phyloP scores from a whole-genome alignment of 2,888 invertebrate species.

The Andrena marginata region DNA sequence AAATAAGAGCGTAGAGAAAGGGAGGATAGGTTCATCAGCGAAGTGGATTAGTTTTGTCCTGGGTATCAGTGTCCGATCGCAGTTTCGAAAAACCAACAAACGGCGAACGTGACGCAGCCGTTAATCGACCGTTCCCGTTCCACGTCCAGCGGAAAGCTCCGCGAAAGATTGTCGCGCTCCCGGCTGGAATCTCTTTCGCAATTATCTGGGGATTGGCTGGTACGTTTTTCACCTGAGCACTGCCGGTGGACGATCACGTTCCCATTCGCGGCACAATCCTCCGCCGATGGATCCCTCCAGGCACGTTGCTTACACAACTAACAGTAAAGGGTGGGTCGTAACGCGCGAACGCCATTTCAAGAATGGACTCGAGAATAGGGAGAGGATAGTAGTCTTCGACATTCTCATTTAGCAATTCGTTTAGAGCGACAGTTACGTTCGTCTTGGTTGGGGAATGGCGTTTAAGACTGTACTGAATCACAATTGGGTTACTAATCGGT shows the following conservation, averaged over 20 bases:
- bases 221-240: constrained; percentile 35
- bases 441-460: too few species aligned
- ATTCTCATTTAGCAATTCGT: not conserved
- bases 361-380: not conserved
- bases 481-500: not conserved
- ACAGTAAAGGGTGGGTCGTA: not conserved
- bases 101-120: constrained; percentile 18
- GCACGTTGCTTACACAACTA: constrained; percentile 8
- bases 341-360: not conserved
- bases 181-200: constrained; percentile 28
- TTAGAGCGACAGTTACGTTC: too few species aligned
- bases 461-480: too few species aligned
- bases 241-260: constrained; percentile 17
- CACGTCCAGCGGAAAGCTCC: not conserved
- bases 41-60: constrained; percentile 3
- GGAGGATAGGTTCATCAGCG: not conserved
- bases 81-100: constrained; percentile 28
- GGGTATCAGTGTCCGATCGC: constrained; percentile 5
- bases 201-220: constrained; percentile 38
- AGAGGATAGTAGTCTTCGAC: not conserved
- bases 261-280: not conserved
- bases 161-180: constrained; percentile 16
- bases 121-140: constrained; percentile 1
- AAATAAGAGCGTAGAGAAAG: not conserved
- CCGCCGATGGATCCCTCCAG: not conserved